Percentiles rank a stretch among this genome's conserved stretches.
Conservation (phyloP, 1,140 invertebrate species). For the Hyphantria cunea region DNA sequence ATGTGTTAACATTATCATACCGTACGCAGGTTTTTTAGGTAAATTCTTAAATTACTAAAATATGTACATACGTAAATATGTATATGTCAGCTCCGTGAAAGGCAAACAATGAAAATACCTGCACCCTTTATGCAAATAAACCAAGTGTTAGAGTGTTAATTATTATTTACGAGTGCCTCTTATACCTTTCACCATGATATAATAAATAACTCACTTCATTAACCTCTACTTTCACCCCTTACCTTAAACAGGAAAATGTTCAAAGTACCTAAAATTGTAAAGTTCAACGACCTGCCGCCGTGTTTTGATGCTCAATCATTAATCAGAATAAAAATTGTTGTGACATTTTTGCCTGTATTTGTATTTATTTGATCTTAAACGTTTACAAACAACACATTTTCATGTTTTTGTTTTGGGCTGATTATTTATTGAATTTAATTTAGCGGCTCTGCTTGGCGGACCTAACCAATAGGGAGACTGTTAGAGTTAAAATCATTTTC, state of each 20-base stretch:
- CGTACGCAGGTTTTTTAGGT: too few relatives aligned
- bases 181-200: background rate
- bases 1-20: too few relatives aligned
- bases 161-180: conserved; percentile 1
- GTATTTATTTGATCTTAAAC: background rate
- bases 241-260: conserved; percentile 1
- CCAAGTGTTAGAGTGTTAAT: background rate
- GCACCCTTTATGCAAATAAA: background rate
- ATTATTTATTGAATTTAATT: background rate
- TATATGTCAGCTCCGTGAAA: background rate
- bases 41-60: too few relatives aligned
- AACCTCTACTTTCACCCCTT: background rate
- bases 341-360: background rate
- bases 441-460: too few relatives aligned
- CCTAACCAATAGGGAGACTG: too few relatives aligned
- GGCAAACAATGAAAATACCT: conserved; percentile 5
- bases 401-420: background rate
- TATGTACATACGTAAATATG: too few relatives aligned
- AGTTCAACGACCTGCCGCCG: conserved; percentile 12
- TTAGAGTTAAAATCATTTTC: background rate
- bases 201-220: background rate
- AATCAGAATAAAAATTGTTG: conserved; percentile 13
- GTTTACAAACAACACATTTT: background rate
- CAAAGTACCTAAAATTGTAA: conserved; percentile 7
- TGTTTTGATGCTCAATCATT: conserved; percentile 7